Evolutionary conservation across 2,113 vertebrate species (phyloP).

Genomic region (Daubentonia madagascariensis): DNA sequence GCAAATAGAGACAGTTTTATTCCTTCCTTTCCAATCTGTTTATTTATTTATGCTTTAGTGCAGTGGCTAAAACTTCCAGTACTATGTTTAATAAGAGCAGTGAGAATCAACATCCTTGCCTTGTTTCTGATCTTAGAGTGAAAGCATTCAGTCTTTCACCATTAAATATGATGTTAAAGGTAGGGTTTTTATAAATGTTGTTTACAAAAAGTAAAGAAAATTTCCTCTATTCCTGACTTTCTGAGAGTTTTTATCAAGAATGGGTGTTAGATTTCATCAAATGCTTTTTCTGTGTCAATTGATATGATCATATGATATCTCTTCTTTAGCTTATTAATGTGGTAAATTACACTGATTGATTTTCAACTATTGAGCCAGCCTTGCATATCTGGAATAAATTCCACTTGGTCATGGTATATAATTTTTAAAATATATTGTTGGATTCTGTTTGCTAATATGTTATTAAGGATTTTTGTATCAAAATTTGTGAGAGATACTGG

Average conservation of each 20-base stretch:
- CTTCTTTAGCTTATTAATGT: neutral
- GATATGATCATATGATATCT: neutral
- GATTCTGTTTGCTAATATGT: neutral
- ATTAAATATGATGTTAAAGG: neutral
- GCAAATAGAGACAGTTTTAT: neutral
- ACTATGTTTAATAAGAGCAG: neutral
- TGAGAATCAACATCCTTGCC: neutral
- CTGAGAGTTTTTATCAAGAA: neutral
- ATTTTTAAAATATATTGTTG: neutral
- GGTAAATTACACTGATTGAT: neutral
- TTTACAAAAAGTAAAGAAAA: neutral
- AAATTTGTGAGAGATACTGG: neutral
- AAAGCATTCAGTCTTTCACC: neutral
- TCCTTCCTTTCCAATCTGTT: neutral
- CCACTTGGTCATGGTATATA: neutral
- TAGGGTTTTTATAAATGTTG: neutral
- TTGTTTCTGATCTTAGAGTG: neutral
- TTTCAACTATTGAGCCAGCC: neutral
- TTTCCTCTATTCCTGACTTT: neutral
- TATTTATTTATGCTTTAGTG: neutral
- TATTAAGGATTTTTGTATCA: conserved; percentile 27
- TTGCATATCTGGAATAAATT: neutral
- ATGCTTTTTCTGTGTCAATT: neutral
- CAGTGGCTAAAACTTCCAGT: neutral
- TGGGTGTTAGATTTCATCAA: neutral